These are phyloP conservation scores for Hetaerina americana DNA, from an alignment of 1,140 invertebrate genomes.

Conservation along the genomic window DNA sequence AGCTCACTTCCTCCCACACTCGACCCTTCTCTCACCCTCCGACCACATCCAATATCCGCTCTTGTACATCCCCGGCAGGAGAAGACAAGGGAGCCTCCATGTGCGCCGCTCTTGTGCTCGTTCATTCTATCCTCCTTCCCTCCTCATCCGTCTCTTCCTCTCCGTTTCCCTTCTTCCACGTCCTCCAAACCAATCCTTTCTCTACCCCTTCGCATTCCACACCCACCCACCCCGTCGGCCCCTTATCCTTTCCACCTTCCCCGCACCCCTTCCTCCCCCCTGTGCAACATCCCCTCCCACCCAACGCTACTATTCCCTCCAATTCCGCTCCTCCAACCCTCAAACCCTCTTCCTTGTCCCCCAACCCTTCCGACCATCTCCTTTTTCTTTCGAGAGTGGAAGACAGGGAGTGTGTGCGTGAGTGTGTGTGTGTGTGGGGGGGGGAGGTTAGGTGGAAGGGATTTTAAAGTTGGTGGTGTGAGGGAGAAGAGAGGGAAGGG, in stretches of 20 bases:
- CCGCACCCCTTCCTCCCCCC: not conserved
- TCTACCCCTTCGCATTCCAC: too few relatives aligned
- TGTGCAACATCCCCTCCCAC: not conserved
- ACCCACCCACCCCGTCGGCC: too few relatives aligned
- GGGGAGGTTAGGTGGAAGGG: too few relatives aligned
- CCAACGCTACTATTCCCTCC: not conserved
- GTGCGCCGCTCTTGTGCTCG: not conserved
- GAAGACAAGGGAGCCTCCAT: not conserved
- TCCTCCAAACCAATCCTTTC: too few relatives aligned
- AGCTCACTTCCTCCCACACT: not conserved
- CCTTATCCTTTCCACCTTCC: too few relatives aligned
- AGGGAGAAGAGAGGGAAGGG: too few relatives aligned
- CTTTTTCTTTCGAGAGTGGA: too few relatives aligned
- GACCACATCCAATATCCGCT: not conserved
- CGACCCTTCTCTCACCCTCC: not conserved
- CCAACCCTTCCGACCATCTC: not conserved
- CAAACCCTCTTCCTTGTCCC: not conserved
- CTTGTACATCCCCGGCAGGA: not conserved
- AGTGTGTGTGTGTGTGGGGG: too few relatives aligned
- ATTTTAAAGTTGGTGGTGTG: too few relatives aligned
- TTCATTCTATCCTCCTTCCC: not conserved
- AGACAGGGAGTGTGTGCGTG: too few relatives aligned
- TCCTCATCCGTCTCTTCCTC: not conserved
- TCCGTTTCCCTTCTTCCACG: too few relatives aligned
- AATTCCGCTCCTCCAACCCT: not conserved